Conservation (phyloP, 2,113 vertebrate genomes). For the Anhinga rufa region DNA sequence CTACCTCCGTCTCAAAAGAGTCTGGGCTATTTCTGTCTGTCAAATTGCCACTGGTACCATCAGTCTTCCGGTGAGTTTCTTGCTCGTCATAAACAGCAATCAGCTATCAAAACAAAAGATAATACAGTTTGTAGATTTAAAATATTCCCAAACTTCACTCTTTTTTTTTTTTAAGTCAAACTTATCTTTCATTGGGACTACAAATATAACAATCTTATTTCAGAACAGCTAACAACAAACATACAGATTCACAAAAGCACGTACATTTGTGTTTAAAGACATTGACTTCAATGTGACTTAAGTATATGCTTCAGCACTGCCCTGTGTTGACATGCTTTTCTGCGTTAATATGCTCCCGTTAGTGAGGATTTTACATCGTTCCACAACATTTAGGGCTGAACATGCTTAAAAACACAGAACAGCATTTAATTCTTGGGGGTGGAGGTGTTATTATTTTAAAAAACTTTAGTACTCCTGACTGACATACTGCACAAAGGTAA, state of each 20-base stretch:
- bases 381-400: background rate
- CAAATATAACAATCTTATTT: background rate
- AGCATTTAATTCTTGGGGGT: background rate
- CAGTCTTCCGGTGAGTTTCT: conserved; percentile 78
- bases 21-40: conserved; percentile 81
- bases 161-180: background rate
- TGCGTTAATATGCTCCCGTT: background rate
- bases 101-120: conserved; percentile 77
- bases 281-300: background rate
- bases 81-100: conserved; percentile 95
- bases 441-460: background rate
- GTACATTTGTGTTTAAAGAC: background rate
- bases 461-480: background rate
- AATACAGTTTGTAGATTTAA: background rate
- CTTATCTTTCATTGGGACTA: background rate
- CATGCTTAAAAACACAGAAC: background rate
- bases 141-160: background rate
- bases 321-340: background rate
- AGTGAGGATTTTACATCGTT: background rate
- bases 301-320: background rate
- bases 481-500: background rate
- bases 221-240: background rate
- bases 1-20: conserved; percentile 81
- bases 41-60: conserved; percentile 66
- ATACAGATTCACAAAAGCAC: background rate